These are phyloP conservation scores for Tetrapedia diversipes DNA, from an alignment of 2,888 invertebrate genomes.

Conservation along the genomic window DNA sequence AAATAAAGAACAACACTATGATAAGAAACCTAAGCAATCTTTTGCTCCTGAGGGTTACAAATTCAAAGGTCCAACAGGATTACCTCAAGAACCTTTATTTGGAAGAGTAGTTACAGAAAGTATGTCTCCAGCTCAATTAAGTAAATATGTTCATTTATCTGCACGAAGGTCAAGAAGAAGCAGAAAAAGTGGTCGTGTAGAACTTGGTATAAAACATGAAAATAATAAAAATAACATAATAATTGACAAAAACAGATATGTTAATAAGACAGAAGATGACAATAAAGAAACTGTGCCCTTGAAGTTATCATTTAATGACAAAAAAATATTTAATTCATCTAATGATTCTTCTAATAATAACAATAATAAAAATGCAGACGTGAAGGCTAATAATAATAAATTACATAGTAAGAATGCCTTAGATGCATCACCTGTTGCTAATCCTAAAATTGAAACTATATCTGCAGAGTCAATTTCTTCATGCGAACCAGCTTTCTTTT, in stretches of 20 bases:
- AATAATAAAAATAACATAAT: neutral
- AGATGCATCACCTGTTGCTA: too few relatives aligned
- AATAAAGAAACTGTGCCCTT: conserved; percentile 22
- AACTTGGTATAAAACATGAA: too few relatives aligned
- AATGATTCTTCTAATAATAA: too few relatives aligned
- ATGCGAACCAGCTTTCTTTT: neutral
- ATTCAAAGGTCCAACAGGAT: conserved; percentile 83
- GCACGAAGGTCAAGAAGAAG: too few relatives aligned
- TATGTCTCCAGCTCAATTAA: conserved; percentile 21
- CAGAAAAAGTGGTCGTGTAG: too few relatives aligned
- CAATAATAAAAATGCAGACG: too few relatives aligned
- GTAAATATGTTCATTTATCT: too few relatives aligned
- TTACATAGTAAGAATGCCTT: too few relatives aligned
- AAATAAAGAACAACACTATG: neutral
- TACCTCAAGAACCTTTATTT: conserved; percentile 68
- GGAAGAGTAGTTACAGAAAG: conserved; percentile 49
- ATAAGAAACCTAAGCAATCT: conserved; percentile 72
- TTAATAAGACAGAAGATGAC: conserved; percentile 11
- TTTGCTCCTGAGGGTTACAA: conserved; percentile 85
- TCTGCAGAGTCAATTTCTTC: neutral
- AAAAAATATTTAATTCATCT: conserved; percentile 8
- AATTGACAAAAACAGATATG: neutral
- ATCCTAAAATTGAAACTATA: too few relatives aligned
- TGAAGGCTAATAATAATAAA: too few relatives aligned
- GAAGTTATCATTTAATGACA: conserved; percentile 42